Evolutionary conservation across 2,888 invertebrate species (phyloP).

Genomic region (Campoplex nolae): DNA sequence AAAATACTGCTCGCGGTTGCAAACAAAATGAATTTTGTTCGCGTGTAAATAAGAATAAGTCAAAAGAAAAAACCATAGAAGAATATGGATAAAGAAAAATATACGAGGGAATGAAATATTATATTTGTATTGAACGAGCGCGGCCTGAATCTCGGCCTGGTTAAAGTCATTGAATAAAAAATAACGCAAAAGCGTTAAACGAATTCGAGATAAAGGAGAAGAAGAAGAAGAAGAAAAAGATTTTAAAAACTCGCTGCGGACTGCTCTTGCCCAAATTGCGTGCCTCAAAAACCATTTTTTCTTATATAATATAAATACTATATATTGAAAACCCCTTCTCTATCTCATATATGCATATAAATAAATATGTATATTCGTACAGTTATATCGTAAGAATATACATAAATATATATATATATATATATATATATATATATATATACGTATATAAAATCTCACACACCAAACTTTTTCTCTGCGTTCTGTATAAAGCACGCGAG

Average conservation of each 20-base stretch:
- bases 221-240: background rate
- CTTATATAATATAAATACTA: constrained; percentile 73
- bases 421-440: constrained; percentile 3
- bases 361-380: constrained; percentile 41
- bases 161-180: constrained; percentile 7
- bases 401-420: constrained; percentile 4
- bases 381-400: constrained; percentile 3
- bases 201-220: constrained; percentile 42
- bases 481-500: background rate
- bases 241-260: constrained; percentile 79
- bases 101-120: background rate
- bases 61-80: background rate
- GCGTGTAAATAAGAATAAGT: background rate
- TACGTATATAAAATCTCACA: background rate
- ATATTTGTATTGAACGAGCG: background rate
- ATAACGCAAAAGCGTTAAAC: constrained; percentile 48
- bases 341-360: constrained; percentile 18
- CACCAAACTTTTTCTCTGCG: background rate
- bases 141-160: constrained; percentile 4
- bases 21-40: background rate
- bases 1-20: constrained; percentile 1
- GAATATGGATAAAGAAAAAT: background rate
- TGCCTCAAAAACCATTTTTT: constrained; percentile 80
- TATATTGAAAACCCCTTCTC: constrained; percentile 69
- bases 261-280: constrained; percentile 84